Conservation (phyloP, 1,140 invertebrate species). For the Leptinotarsa undecemlineata region DNA sequence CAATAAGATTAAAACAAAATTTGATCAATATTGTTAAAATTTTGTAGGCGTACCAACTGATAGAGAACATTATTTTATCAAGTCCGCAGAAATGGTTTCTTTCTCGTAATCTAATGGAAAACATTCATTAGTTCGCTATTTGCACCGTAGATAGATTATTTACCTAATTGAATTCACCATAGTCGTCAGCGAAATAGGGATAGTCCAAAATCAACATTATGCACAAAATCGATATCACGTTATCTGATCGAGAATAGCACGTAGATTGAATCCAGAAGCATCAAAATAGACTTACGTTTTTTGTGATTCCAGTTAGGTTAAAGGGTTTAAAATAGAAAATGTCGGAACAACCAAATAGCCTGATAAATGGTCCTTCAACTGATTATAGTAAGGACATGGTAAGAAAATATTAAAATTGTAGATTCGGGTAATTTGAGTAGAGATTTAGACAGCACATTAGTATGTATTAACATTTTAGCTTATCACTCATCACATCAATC, state of each 20-base stretch:
- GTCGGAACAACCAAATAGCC: constrained; percentile 28
- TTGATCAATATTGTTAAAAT: no score
- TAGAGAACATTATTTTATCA: no score
- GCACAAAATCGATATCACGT: constrained; percentile 10
- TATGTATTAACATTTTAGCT: no score
- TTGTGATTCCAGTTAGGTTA: constrained; percentile 10
- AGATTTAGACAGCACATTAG: constrained; percentile 17
- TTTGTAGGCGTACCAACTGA: no score
- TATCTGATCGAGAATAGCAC: neutral
- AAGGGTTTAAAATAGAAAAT: constrained; percentile 24
- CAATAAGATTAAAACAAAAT: no score
- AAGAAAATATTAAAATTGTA: neutral
- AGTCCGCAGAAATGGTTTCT: neutral
- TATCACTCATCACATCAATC: no score
- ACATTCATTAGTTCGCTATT: neutral
- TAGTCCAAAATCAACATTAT: neutral
- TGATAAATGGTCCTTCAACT: constrained; percentile 30
- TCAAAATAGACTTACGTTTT: neutral
- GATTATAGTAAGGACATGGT: constrained; percentile 25
- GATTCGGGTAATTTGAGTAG: constrained; percentile 5
- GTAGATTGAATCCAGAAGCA: neutral
- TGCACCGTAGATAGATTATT: neutral
- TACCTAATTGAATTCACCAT: neutral
- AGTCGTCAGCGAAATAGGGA: neutral
- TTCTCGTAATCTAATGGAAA: neutral